Conservation (phyloP, 2,888 invertebrate genomes). For the Crossocerus cetratus region DNA sequence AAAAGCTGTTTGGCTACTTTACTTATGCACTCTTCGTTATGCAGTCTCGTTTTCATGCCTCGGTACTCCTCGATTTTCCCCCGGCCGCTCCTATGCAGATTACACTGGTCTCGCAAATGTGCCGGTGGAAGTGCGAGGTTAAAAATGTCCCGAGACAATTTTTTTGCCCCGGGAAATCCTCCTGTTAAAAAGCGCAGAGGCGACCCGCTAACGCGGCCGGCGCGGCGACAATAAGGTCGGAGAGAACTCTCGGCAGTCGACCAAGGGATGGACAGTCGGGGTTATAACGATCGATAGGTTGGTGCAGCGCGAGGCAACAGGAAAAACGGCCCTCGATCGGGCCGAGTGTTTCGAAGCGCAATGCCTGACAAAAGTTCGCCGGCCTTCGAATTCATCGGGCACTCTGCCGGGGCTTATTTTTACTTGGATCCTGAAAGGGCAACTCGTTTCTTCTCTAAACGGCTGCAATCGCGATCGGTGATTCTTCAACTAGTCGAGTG, state of each 20-base stretch:
- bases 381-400: slow-evolving; percentile 20
- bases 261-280: slow-evolving; percentile 47
- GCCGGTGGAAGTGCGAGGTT: neutral
- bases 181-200: too few relatives aligned
- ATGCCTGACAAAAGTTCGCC: slow-evolving; percentile 23
- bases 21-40: neutral
- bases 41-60: neutral
- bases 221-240: slow-evolving; percentile 16
- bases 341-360: slow-evolving; percentile 51
- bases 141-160: too few relatives aligned
- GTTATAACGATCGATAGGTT: slow-evolving; percentile 56
- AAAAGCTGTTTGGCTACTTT: neutral
- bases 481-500: too few relatives aligned
- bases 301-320: slow-evolving; percentile 43
- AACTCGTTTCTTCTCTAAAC: too few relatives aligned
- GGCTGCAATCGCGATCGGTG: too few relatives aligned
- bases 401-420: slow-evolving; percentile 14
- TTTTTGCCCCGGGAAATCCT: too few relatives aligned
- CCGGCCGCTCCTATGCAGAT: neutral
- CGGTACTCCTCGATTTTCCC: neutral
- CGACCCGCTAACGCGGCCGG: too few relatives aligned
- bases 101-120: neutral
- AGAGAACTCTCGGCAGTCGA: slow-evolving; percentile 30
- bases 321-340: slow-evolving; percentile 53
- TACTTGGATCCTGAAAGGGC: too few relatives aligned